Evolutionary conservation across 2,888 invertebrate genomes (phyloP).

Genomic region (Aphodius granarius): DNA sequence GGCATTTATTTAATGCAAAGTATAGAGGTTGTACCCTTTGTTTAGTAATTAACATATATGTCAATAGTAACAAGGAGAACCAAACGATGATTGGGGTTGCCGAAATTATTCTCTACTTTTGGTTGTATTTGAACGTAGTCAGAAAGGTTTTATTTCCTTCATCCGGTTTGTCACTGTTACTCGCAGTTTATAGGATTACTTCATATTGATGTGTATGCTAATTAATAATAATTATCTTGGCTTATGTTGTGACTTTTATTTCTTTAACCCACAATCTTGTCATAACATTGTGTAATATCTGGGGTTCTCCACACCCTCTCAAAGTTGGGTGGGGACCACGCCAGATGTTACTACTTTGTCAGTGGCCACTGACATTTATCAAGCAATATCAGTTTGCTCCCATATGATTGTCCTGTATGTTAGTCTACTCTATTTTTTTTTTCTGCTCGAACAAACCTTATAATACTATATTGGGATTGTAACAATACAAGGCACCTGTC

Average conservation of each 20-base stretch:
- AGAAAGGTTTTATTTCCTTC: neutral
- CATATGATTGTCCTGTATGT: too few species aligned
- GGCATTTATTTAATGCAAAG: slow-evolving; percentile 91
- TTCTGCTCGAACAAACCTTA: too few species aligned
- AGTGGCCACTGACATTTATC: too few species aligned
- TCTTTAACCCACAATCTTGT: neutral
- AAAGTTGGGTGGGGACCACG: too few species aligned
- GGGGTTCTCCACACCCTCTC: too few species aligned
- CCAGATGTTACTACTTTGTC: too few species aligned
- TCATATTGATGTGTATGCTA: slow-evolving; percentile 53
- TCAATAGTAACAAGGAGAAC: slow-evolving; percentile 44
- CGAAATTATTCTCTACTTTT: slow-evolving; percentile 2
- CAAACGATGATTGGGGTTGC: neutral
- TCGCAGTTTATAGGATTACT: slow-evolving; percentile 19
- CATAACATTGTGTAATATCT: neutral
- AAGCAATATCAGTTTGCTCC: too few species aligned
- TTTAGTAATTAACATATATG: slow-evolving; percentile 54
- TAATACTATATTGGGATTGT: too few species aligned
- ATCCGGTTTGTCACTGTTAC: neutral
- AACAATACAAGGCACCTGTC: too few species aligned
- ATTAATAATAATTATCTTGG: slow-evolving; percentile 37
- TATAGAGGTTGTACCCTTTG: slow-evolving; percentile 78
- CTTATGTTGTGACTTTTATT: slow-evolving; percentile 4
- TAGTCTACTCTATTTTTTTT: too few species aligned
- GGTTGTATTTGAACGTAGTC: neutral